Base-by-base conservation (phyloP, 2,113 vertebrate species). In the Phaethon lepturus region DNA sequence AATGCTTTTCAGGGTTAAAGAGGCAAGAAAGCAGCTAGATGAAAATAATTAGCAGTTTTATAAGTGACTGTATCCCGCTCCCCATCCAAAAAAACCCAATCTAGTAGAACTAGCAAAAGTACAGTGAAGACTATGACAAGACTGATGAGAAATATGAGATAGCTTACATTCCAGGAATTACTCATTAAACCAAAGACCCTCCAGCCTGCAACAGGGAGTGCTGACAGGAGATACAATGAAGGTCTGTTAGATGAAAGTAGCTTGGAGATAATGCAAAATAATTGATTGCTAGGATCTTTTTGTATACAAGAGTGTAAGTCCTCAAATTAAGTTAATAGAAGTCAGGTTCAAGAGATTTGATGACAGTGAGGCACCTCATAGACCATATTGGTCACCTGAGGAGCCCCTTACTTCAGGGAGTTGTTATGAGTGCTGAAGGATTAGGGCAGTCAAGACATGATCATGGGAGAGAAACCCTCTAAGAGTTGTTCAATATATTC, bases 81-180 rank as follows among this genome's bases (percentile, higher is more conserved):
- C 33, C 12, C 3, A 23, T 20, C 29, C 53, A 42, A 82, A 72
- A 26, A 38, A 26, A 4, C 0, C 0, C 1, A 26, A 4, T 68
- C 29, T 60, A 25, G 26, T 60, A 63, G 5, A 82, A 28, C 9
- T 77, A 71, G 17, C 7, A 77, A 82, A 89, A 86, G 35, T 40
- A 29, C 31, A 28, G 31, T 7, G 7, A 73, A 47, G 26, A 66
- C 40, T 33, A 16, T 45, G 31, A 28, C 6, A 28, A 56, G 6
- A 15, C n/a, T 53, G 17, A 45, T 47, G 29, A 86, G 64, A 63
- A 33, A 11, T 50, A 56, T 3, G 11, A 67, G 45, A 40, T 50
- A 11, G 19, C 9, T 68, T 64, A 35, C 29, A 44, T 53, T 74
- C 15, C 29, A 69, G 55, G 24, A 78, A 49, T 58, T 74, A 52